These are phyloP conservation scores for Platysternon megacephalum DNA, from an alignment of 2,113 vertebrate species.

Conservation along the genomic window DNA sequence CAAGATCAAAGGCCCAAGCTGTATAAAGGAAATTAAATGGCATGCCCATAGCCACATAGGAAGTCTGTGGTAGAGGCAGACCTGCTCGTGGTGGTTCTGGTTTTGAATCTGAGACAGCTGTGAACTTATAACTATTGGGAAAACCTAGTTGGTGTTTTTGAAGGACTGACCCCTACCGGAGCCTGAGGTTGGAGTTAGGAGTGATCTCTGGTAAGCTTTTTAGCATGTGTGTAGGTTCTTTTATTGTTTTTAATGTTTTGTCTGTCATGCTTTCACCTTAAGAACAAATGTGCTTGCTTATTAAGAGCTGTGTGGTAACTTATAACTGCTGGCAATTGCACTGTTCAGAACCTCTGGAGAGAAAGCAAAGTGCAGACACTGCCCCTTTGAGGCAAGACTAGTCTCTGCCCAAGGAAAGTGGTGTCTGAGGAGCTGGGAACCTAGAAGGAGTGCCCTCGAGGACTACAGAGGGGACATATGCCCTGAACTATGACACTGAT, in stretches of 20 bases:
- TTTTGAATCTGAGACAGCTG: neutral
- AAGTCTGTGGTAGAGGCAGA: too few relatives aligned
- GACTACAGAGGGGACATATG: neutral
- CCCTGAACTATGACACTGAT: neutral
- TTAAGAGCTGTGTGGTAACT: neutral
- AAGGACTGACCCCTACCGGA: neutral
- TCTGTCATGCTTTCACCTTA: neutral
- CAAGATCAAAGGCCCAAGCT: neutral
- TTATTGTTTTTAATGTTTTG: neutral
- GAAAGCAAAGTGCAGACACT: neutral
- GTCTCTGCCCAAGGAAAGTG: neutral
- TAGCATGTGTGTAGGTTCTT: neutral
- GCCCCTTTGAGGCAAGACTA: neutral
- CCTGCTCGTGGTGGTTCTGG: neutral
- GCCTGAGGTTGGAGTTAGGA: neutral
- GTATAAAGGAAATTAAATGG: too few relatives aligned
- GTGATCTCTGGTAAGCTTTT: neutral
- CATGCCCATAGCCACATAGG: too few relatives aligned
- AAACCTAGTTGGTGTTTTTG: neutral
- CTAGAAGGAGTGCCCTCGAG: neutral
- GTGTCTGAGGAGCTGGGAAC: neutral
- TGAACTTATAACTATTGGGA: neutral
- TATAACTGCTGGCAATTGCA: neutral
- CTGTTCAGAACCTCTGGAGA: neutral
- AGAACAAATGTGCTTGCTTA: neutral